Base-by-base conservation (phyloP, 2,113 vertebrate species). In the Psilopogon haemacephalus region DNA sequence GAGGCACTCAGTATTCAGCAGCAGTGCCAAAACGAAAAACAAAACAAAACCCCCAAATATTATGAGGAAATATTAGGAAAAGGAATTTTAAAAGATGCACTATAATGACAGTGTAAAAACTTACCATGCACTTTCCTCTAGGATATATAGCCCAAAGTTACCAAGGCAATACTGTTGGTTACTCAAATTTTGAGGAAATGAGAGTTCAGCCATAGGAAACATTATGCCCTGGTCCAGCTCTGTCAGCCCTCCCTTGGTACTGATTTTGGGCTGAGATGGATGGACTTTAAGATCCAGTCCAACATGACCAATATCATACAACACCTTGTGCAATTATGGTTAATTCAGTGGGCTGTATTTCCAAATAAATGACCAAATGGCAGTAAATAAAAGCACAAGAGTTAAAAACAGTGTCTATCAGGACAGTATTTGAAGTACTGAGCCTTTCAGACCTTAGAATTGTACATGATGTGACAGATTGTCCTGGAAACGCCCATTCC, bases 291-390 rank as follows among this genome's bases (percentile, higher is more conserved):
- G 58, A 50, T 46, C 32, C 56, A 37, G 30, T 9, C 55, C 44
- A 35, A 79, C n/a, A 48, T 1, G 2, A 37, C 2, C 0, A 1
- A 1, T 80, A 28, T 50, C 32, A 46, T 0, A 0, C 9, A 1
- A 30, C 70, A 37, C 42, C 42, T 37, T 33, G 33, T 38, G 52
- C 60, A 74, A 18, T 24, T 9, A 1, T 16, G 19, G 24, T 94
- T 40, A 44, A n/a, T 54, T 73, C 23, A 18, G 5, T 17, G 37
- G 21, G 58, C 35, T 69, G 38, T 52, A 38, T 56, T 35, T 86
- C 69, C 2, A 0, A 80, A 38, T 4, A 59, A 59, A 30, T 17
- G 37, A 11, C 52, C 19, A 30, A 71, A 60, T 4, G 5, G 72
- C 24, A 23, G 23, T 24, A 72, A 90, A 77, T 37, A n/a, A 60